These are phyloP conservation scores for Pandemis cinnamomeana DNA, from an alignment of 2,888 invertebrate species.

Conservation along the genomic window DNA sequence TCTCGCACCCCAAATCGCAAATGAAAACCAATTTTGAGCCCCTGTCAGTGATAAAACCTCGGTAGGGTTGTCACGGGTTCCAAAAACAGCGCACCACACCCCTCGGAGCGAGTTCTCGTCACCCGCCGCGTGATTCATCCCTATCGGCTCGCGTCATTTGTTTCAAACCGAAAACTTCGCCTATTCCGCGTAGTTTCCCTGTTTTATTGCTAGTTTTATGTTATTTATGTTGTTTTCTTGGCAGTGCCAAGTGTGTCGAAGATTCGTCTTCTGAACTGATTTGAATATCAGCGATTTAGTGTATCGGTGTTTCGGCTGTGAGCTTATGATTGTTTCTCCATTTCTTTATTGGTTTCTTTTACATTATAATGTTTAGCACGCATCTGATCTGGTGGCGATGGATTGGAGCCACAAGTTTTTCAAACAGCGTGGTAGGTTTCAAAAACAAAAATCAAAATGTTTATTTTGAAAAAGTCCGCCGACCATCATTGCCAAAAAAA, in stretches of 20 bases:
- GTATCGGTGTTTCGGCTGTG: not conserved
- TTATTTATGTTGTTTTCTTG: conserved; percentile 7
- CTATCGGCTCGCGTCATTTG: conserved; percentile 9
- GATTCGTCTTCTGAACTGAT: not conserved
- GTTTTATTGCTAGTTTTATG: conserved; percentile 1
- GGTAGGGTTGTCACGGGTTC: conserved; percentile 4
- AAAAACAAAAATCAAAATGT: no score
- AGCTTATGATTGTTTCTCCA: no score
- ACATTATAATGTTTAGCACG: no score
- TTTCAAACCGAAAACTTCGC: conserved; percentile 2
- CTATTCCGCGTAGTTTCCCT: conserved; percentile 1
- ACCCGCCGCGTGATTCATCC: conserved; percentile 18
- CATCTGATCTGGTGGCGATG: no score
- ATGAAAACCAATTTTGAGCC: conserved; percentile 13
- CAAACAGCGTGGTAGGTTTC: no score
- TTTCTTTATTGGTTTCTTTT: no score
- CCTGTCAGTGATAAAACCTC: not conserved
- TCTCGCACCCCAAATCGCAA: not conserved
- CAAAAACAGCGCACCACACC: conserved; percentile 1
- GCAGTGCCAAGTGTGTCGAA: not conserved
- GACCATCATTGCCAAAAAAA: no score
- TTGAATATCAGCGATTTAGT: not conserved
- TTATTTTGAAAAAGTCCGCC: no score
- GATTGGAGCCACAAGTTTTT: no score
- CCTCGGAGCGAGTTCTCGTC: not conserved